Evolutionary conservation across 2,797 vertebrate species (phyloP).

Genomic region (Rhynchotus rufescens): DNA sequence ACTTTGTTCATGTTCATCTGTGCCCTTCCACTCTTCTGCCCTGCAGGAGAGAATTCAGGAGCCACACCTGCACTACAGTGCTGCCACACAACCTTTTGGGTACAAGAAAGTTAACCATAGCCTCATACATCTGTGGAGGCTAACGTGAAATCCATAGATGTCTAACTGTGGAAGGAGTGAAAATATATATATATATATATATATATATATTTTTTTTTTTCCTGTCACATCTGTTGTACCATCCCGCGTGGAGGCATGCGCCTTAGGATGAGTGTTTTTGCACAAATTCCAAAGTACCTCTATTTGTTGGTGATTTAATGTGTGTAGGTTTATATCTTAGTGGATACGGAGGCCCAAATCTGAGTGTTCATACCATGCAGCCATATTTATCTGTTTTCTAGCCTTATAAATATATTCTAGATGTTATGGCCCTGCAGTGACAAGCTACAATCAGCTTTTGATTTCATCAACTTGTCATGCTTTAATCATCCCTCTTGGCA

Average conservation of each 20-base stretch:
- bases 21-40: neutral
- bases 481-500: constrained; percentile 69
- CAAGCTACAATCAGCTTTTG: constrained; percentile 63
- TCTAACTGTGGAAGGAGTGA: neutral
- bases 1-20: neutral
- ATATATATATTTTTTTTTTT: neutral
- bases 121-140: neutral
- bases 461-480: constrained; percentile 63
- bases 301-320: neutral
- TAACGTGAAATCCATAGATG: neutral
- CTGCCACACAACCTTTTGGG: neutral
- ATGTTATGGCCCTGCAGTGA: constrained; percentile 51
- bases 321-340: neutral
- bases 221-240: neutral
- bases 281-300: neutral
- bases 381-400: constrained; percentile 36
- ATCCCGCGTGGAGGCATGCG: neutral
- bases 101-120: neutral
- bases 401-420: constrained; percentile 41
- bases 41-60: neutral
- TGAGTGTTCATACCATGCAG: neutral
- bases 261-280: neutral
- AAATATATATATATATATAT: neutral
- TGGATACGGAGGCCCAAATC: neutral
- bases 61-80: neutral